These are phyloP conservation scores for Xiphophorus hellerii DNA, from an alignment of 2,113 vertebrate species.

Conservation along the genomic window DNA sequence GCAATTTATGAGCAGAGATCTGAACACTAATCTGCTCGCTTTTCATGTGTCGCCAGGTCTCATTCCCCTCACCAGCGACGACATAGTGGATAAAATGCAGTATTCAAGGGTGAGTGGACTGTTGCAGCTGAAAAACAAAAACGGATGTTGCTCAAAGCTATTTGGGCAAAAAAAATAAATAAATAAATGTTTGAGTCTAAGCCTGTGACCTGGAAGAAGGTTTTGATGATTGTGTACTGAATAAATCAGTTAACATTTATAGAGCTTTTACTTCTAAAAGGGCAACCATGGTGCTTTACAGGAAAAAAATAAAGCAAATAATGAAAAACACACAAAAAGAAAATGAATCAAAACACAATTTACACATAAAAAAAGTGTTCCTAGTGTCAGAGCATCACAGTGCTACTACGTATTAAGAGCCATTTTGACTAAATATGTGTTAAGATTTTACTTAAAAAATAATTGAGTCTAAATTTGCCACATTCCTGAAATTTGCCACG, in stretches of 20 bases:
- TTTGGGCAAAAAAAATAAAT: neutral
- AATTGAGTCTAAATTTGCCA: too few relatives aligned
- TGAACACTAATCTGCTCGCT: fast-evolving
- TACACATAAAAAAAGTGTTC: too few relatives aligned
- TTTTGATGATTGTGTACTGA: neutral
- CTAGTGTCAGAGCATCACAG: too few relatives aligned
- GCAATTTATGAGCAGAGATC: neutral
- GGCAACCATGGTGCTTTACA: too few relatives aligned
- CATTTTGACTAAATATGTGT: too few relatives aligned
- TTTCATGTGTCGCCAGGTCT: constrained; percentile 80
- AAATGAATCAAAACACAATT: too few relatives aligned
- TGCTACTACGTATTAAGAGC: too few relatives aligned
- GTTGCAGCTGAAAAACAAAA: neutral
- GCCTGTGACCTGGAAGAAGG: too few relatives aligned
- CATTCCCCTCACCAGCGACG: constrained; percentile 95
- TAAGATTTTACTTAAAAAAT: too few relatives aligned
- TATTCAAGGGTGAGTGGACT: constrained; percentile 87
- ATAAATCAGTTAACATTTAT: neutral
- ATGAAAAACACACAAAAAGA: too few relatives aligned
- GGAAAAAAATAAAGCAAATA: too few relatives aligned
- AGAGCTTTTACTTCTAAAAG: neutral
- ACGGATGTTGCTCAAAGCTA: neutral
- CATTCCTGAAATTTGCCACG: too few relatives aligned
- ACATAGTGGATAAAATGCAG: constrained; percentile 98
- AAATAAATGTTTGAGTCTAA: neutral